Conservation (phyloP, 2,113 vertebrate species). For the Mola mola region DNA sequence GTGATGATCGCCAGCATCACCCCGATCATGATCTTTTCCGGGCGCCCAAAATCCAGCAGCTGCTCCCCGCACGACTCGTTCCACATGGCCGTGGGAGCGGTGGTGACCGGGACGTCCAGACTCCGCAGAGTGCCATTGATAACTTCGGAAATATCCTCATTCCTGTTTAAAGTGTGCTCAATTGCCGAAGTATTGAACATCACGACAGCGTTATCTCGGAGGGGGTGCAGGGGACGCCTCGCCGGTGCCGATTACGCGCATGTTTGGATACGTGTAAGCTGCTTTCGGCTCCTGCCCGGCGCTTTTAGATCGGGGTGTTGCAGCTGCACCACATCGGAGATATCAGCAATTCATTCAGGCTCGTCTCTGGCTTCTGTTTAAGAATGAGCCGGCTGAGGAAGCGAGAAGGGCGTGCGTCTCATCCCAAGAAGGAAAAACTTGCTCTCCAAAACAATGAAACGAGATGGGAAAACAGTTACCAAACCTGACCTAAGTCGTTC, state of each 20-base stretch:
- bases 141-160: conserved; percentile 75
- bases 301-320: conserved; percentile 35
- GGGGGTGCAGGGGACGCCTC: conserved; percentile 71
- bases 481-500: too few relatives aligned
- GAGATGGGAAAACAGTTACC: too few relatives aligned
- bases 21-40: conserved; percentile 83
- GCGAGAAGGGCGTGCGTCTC: background rate
- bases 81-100: conserved; percentile 70
- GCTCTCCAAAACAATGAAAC: conserved; percentile 16
- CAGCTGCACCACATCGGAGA: conserved; percentile 43
- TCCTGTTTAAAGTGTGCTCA: conserved; percentile 72
- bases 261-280: conserved; percentile 66
- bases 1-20: conserved; percentile 82
- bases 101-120: conserved; percentile 56
- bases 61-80: conserved; percentile 82
- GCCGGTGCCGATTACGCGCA: conserved; percentile 77
- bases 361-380: conserved; percentile 7
- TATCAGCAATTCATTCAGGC: conserved; percentile 8
- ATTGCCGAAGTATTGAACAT: conserved; percentile 83
- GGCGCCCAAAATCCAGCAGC: conserved; percentile 73
- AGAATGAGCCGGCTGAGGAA: conserved; percentile 17
- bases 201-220: conserved; percentile 67
- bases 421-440: conserved; percentile 11
- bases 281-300: conserved; percentile 44
- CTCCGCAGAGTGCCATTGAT: conserved; percentile 75